A percentile compares a stretch with the other conserved stretches of the same genome.
phyloP scores from a whole-genome alignment of 1,140 invertebrate genomes.

The Papilio helenus region DNA sequence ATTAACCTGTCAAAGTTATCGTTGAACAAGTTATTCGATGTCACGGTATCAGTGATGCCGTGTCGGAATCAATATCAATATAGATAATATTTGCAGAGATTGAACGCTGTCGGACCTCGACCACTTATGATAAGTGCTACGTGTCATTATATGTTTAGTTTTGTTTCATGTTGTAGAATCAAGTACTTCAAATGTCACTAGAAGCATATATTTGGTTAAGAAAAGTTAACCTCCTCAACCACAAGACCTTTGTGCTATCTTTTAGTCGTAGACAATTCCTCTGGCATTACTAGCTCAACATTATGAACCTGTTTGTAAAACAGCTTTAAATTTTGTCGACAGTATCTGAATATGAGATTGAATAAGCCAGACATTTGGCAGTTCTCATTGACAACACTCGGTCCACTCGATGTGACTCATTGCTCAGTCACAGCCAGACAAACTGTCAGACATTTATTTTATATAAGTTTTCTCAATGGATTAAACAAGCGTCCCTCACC shows the following conservation, averaged over 20 bases:
- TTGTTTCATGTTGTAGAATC: not conserved
- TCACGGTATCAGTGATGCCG: constrained; percentile 1
- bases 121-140: constrained; percentile 35
- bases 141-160: constrained; percentile 26
- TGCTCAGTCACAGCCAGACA: not conserved
- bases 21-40: not conserved
- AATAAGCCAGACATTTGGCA: not conserved
- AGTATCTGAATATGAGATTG: not conserved
- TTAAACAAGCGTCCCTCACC: not conserved
- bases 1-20: not conserved
- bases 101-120: not conserved
- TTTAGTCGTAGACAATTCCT: no score
- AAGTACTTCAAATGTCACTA: not conserved
- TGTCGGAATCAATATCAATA: constrained; percentile 36
- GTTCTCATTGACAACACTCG: not conserved
- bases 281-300: no score
- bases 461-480: not conserved
- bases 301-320: no score
- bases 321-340: not conserved
- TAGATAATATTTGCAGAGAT: constrained; percentile 39
- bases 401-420: not conserved
- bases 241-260: no score
- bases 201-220: not conserved
- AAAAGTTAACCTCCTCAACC: no score
- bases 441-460: constrained; percentile 6